Evolutionary conservation across 2,797 vertebrate species (phyloP).

Genomic region (Hydrolagus colliei): DNA sequence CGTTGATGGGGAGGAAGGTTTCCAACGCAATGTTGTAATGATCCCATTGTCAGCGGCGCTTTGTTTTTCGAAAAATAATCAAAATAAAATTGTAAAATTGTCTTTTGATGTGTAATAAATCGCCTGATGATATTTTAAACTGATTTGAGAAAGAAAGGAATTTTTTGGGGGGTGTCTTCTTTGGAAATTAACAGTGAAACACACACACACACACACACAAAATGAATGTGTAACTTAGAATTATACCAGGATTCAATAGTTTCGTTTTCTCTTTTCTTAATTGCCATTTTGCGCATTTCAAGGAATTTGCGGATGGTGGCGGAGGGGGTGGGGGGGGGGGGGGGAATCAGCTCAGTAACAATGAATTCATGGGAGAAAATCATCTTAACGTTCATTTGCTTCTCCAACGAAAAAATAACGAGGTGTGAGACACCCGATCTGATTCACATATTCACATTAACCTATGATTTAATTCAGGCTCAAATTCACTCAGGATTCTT

Average conservation of each 20-base stretch:
- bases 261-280: background rate
- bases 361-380: background rate
- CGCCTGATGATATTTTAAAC: conserved; percentile 26
- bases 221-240: background rate
- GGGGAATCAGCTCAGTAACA: background rate
- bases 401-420: background rate
- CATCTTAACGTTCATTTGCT: background rate
- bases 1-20: background rate
- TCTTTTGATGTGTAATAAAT: background rate
- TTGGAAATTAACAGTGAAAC: background rate
- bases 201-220: conserved; percentile 18
- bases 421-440: background rate
- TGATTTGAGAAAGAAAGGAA: conserved; percentile 8
- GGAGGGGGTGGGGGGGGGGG: too few relatives aligned
- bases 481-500: background rate
- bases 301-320: background rate
- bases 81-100: too few relatives aligned
- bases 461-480: background rate
- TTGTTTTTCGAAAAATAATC: background rate
- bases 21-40: conserved; percentile 10
- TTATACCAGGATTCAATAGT: background rate
- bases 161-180: background rate
- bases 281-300: background rate
- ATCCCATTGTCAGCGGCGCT: background rate
- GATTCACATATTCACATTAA: background rate